Evolutionary conservation across 2,797 vertebrate species (phyloP), one percentile per base, ranked within the genome.

Genomic region (Cyprinodon diabolis): DNA sequence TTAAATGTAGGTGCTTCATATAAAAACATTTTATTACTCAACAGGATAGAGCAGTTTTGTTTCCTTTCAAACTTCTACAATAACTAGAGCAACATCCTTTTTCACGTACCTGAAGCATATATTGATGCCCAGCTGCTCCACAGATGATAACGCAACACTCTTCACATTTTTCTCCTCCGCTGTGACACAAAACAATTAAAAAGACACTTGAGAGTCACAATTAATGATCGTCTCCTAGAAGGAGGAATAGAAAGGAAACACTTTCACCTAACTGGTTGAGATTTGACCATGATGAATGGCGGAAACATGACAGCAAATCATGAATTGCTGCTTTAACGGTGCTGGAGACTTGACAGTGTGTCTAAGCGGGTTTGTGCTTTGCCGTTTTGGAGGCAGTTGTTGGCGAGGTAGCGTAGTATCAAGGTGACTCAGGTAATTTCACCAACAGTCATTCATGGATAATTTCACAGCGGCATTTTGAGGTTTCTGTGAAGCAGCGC

Each of bases 71-170:
- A 35, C 30, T 4, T 14, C 67, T 35, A 40, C 43, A 47, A 66
- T 55, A 67, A 74, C 78, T 68, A 67, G 58, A 71, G 76, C 57
- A 55, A n/a, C 37, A 73, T 79, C 78, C 47, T 57, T 14, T 12
- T 57, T 52, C 4, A 68, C 75, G 58, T 81, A 99, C 98, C 96
- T 96, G 91, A 98, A 82, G 88, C 96, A 95, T 88, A 93, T 93
- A 88, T 94, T 87, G 85, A 98, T 83, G 69, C 97, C 97, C 89
- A 97, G 95, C 85, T 95, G 95, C 72, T 97, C 96, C 83, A 96
- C 87, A 68, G 94, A 82, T 37, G 96, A 95, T 85, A 98, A 93
- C 17, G 25, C 90, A 58, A 89, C 93, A 14, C 83, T 92, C 84
- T 90, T 90, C 77, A 94, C 82, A 72, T 87, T 92, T 83, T 78